A percentile compares a stretch with the other conserved stretches of the same genome.
phyloP scores from a whole-genome alignment of 2,797 vertebrate genomes.

The Coluber constrictor region DNA sequence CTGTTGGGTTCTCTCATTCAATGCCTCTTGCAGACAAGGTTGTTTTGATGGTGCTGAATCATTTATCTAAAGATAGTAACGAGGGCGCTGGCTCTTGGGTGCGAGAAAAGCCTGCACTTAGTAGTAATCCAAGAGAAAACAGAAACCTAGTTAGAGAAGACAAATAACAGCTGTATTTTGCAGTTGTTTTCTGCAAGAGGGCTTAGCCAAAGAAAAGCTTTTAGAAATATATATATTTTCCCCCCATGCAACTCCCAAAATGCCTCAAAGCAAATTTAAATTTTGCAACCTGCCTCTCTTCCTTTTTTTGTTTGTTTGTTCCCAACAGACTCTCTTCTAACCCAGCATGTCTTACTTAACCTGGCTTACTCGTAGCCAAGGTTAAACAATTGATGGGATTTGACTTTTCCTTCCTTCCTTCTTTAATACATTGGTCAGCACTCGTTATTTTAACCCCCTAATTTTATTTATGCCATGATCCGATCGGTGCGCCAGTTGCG shows the following conservation, averaged over 20 bases:
- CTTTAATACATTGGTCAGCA: no score
- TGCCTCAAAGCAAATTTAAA: not conserved
- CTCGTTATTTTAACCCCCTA: no score
- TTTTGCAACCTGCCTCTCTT: not conserved
- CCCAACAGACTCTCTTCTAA: not conserved
- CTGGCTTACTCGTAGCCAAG: not conserved
- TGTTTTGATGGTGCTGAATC: conserved; percentile 28
- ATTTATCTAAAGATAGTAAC: conserved; percentile 19
- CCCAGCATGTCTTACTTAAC: no score
- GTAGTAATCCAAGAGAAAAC: not conserved
- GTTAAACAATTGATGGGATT: not conserved
- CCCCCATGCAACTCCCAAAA: not conserved
- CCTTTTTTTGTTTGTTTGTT: no score
- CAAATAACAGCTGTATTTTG: not conserved
- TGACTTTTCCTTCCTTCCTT: no score
- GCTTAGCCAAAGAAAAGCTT: no score
- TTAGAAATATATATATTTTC: not conserved
- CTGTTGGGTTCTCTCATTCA: not conserved
- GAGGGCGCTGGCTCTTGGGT: not conserved
- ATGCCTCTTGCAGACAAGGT: not conserved
- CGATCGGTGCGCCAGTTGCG: no score
- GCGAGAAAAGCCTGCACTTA: no score
- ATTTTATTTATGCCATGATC: no score
- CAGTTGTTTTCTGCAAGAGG: not conserved
- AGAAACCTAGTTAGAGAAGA: not conserved